A percentile compares a stretch with the other conserved stretches of the same genome.
Evolutionary conservation across 2,113 vertebrate species (phyloP).

Genomic region (Eretmochelys imbricata): DNA sequence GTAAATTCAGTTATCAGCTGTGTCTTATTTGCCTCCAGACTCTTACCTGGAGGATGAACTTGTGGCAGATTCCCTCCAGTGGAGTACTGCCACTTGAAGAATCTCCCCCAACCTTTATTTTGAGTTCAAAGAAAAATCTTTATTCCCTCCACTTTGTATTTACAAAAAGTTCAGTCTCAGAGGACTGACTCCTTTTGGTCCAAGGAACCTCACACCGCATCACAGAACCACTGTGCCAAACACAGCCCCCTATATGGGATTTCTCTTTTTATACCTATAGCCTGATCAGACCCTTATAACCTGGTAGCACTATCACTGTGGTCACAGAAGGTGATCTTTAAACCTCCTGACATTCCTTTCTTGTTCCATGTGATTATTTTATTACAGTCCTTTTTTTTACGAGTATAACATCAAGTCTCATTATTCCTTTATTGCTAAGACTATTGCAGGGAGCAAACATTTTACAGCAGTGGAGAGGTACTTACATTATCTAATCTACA

Average conservation of each 20-base stretch:
- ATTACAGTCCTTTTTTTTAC: neutral
- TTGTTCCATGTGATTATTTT: neutral
- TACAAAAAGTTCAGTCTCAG: neutral
- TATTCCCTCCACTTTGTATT: neutral
- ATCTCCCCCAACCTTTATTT: accelerated
- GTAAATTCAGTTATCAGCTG: neutral
- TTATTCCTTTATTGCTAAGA: conserved; percentile 12
- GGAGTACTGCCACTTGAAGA: neutral
- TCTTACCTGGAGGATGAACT: neutral
- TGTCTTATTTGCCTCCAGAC: neutral
- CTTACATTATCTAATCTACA: conserved; percentile 36
- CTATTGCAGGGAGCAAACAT: conserved; percentile 1
- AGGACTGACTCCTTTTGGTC: accelerated
- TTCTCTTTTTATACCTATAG: neutral
- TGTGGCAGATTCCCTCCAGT: neutral
- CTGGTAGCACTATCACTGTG: neutral
- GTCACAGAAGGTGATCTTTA: neutral
- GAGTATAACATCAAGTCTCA: neutral
- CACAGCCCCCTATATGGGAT: neutral
- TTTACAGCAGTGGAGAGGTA: conserved; percentile 21
- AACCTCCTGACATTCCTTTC: neutral
- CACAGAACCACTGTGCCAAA: accelerated
- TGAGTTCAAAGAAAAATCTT: neutral
- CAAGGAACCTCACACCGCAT: neutral
- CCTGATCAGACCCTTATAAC: neutral